These are phyloP conservation scores for Myotis pilosus DNA, from an alignment of 2,797 vertebrate genomes.

Conservation along the genomic window DNA sequence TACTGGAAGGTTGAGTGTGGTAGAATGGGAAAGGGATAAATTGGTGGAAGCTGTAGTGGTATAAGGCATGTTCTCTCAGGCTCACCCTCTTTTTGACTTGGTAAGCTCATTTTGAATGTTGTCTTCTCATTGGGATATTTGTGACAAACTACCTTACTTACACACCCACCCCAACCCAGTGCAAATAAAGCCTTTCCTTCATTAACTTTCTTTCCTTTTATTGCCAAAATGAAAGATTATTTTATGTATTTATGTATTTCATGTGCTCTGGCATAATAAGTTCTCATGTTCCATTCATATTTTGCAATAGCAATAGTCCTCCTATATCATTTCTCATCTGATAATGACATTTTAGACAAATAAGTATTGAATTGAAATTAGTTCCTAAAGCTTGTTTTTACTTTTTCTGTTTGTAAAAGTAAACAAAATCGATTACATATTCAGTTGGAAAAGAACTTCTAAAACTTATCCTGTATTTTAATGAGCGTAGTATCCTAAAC, in stretches of 20 bases:
- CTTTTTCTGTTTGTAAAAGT: neutral
- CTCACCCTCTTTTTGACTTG: neutral
- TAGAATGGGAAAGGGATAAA: neutral
- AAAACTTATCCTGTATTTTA: neutral
- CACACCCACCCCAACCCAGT: neutral
- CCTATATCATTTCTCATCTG: neutral
- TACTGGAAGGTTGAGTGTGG: neutral
- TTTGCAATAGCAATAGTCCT: neutral
- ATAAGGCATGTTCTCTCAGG: neutral
- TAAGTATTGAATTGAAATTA: neutral
- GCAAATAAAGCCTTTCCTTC: neutral
- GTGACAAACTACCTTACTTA: neutral
- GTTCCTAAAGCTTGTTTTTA: neutral
- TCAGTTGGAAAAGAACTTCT: slow-evolving; percentile 5
- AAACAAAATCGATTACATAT: neutral
- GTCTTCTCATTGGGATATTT: neutral
- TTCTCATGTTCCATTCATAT: neutral
- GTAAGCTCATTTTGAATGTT: neutral
- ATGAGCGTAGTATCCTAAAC: neutral
- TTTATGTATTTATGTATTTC: slow-evolving; percentile 1
- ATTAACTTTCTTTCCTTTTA: neutral
- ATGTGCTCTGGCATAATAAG: neutral
- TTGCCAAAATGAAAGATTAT: neutral
- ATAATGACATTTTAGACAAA: slow-evolving; percentile 16
- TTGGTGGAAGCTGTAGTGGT: neutral